Percentiles rank a stretch among this genome's conserved stretches.
phyloP scores from a whole-genome alignment of 2,797 vertebrate genomes.

The Anguilla pacifica region DNA sequence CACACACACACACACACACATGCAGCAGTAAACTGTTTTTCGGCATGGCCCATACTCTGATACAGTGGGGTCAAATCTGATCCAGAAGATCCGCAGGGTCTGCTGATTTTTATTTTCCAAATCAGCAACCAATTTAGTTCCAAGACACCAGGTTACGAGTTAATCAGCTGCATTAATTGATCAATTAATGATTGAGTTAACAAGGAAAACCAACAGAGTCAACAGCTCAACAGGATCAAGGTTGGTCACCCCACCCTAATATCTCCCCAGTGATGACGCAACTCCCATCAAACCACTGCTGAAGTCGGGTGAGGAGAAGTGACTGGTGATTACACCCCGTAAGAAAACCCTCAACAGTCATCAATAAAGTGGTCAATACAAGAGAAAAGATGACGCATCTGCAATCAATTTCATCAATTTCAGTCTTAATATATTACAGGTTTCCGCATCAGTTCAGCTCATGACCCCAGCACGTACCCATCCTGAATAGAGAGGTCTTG shows the following conservation, averaged over 20 bases:
- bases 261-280: neutral
- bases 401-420: neutral
- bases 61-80: neutral
- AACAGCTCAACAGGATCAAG: neutral
- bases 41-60: neutral
- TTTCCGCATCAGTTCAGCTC: neutral
- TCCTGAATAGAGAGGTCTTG: neutral
- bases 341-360: constrained; percentile 3
- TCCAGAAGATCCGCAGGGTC: too few relatives aligned
- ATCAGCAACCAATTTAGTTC: neutral
- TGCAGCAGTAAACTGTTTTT: neutral
- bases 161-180: neutral
- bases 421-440: neutral
- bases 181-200: neutral
- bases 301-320: neutral
- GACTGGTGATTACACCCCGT: neutral
- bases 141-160: neutral
- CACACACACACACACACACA: neutral
- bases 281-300: neutral
- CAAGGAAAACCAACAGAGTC: neutral
- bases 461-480: neutral
- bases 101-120: neutral
- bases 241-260: neutral
- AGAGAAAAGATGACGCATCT: constrained; percentile 1
- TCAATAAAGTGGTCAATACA: neutral